Evolutionary conservation across 37 sponge, comb jelly and placozoan genomes (phyloP).

Genomic region (Agelas oroides): DNA sequence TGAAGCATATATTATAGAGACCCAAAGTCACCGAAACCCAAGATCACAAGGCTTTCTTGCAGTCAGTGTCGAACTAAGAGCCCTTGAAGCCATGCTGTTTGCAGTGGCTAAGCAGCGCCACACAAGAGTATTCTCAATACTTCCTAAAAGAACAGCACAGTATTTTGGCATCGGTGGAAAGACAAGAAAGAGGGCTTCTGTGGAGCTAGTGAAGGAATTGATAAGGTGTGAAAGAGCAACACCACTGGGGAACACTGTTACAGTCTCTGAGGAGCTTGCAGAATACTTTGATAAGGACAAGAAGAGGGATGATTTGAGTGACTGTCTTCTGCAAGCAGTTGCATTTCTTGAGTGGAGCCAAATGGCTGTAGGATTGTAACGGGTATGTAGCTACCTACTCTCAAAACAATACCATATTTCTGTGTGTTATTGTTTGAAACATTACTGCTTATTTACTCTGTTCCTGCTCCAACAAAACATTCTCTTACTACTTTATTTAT

Average conservation of each 20-base stretch:
- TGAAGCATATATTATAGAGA: slow-evolving; percentile 40
- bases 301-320: slow-evolving; percentile 58
- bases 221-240: background rate
- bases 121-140: slow-evolving; percentile 1
- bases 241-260: slow-evolving; percentile 18
- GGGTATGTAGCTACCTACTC: too few species aligned
- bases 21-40: slow-evolving; percentile 37
- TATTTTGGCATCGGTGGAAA: slow-evolving; percentile 35
- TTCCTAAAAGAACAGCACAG: slow-evolving; percentile 15
- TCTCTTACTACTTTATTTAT: too few species aligned
- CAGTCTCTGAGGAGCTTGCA: background rate
- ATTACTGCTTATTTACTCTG: too few species aligned
- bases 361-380: background rate
- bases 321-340: slow-evolving; percentile 32
- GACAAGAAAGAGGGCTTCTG: slow-evolving; percentile 1
- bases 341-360: slow-evolving; percentile 39
- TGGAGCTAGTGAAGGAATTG: background rate
- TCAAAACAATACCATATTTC: too few species aligned
- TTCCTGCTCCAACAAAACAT: too few species aligned
- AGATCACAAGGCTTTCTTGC: slow-evolving; percentile 33
- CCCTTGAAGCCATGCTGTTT: slow-evolving; percentile 41
- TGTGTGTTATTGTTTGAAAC: too few species aligned
- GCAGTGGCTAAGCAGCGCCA: background rate
- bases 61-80: slow-evolving; percentile 43
- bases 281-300: slow-evolving; percentile 2